Evolutionary conservation across 2,113 vertebrate species (phyloP), one percentile per base, ranked within the genome.

Genomic region (Ranitomeya variabilis): DNA sequence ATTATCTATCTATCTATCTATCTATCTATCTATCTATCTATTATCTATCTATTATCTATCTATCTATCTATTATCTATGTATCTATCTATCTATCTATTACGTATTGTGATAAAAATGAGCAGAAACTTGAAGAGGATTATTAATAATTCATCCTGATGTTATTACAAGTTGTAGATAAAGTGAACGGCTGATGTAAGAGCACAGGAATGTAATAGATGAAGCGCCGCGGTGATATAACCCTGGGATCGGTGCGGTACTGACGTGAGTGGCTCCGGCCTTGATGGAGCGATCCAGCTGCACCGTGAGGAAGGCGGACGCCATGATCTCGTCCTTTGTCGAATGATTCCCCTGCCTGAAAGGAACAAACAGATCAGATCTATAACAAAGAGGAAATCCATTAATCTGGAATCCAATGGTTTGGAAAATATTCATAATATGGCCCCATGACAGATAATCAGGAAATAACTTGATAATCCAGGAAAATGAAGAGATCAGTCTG

Each of bases 281-380:
- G 14, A 97, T 92, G 3, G 94, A 95, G 1, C 90, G 93, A 90
- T 98, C 97, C 90, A 99, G 89, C 90, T 98, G 95, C 13, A 98
- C 96, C 0, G 97, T 98, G 86, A 98, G 93, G 93, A 97, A 98
- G 0, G 97, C 97, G 0, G 97, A 98, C 0, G 95, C 94, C 3
- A 96, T 97, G 69, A 97, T 91, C 80, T 98, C 97, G 80, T 98
- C 97, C 91, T 92, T 89, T 0, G 96, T 96, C 85, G 96, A 87
- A 84, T 91, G 92, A 62, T 95, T 91, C 67, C 97, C 97, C 91
- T 99, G 97, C 97, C 97, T 99, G 86, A 60, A 90, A 21, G 90
- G 21, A 89, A 76, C 5, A 21, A 4, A 11, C 4, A 45, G 1
- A 31, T 6, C 14, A 64, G 1, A 64, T 64, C 5, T 64, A 37